A percentile compares a stretch with the other conserved stretches of the same genome.
phyloP scores from a whole-genome alignment of 2,888 invertebrate genomes.

The Drosophila eohydei region DNA sequence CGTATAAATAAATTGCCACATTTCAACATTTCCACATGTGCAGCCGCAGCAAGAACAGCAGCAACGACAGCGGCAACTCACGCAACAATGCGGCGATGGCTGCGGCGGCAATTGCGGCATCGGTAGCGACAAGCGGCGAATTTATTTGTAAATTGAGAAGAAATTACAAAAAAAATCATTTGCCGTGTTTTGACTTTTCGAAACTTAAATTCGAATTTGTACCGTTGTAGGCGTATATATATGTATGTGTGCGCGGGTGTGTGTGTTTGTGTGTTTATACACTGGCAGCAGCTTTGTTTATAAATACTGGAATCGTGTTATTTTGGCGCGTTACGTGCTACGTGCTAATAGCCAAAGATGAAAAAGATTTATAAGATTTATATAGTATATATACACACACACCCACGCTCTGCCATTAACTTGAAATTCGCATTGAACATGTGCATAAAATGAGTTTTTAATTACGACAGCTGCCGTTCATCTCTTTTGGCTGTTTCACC shows the following conservation, averaged over 20 bases:
- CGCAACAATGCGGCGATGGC: constrained; percentile 60
- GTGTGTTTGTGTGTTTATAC: constrained; percentile 23
- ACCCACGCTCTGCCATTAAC: constrained; percentile 33
- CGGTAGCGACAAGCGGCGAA: constrained; percentile 57
- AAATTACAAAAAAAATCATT: constrained; percentile 13
- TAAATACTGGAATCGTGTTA: constrained; percentile 43
- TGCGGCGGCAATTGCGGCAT: constrained; percentile 55
- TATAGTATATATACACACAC: constrained; percentile 7
- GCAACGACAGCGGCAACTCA: constrained; percentile 33
- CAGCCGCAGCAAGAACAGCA: constrained; percentile 40
- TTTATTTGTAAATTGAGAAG: constrained; percentile 49
- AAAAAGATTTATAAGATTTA: constrained; percentile 64
- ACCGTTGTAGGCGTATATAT: constrained; percentile 48
- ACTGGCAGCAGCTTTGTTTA: constrained; percentile 66
- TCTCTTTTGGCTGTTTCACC: constrained; percentile 23
- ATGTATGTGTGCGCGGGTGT: constrained; percentile 21
- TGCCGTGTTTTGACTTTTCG: constrained; percentile 35
- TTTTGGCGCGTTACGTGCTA: constrained; percentile 67
- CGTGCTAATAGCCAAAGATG: constrained; percentile 54
- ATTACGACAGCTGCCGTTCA: constrained; percentile 68
- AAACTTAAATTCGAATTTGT: constrained; percentile 48
- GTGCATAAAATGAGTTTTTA: constrained; percentile 72
- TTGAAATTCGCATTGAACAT: constrained; percentile 42
- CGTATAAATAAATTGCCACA: constrained; percentile 62
- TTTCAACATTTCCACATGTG: constrained; percentile 64